Conservation (phyloP, 2,113 vertebrate species). For the Pycnonotus jocosus region DNA sequence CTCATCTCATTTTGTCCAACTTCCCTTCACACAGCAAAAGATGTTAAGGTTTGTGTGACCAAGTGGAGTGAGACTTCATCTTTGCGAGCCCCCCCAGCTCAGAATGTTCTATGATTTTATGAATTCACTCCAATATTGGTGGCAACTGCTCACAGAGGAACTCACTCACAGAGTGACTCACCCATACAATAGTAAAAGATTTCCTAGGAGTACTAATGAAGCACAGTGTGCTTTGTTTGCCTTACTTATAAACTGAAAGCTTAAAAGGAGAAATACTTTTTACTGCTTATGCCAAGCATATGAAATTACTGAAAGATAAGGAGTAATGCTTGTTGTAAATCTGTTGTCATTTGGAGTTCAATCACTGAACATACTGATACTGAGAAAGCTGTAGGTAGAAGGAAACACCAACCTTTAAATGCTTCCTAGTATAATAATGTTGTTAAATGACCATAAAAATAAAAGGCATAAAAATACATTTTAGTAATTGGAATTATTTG, state of each 20-base stretch:
- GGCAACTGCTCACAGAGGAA: not conserved
- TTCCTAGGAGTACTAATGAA: not conserved
- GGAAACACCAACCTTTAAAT: not conserved
- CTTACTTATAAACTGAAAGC: not conserved
- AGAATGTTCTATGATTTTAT: not conserved
- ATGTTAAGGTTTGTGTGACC: not conserved
- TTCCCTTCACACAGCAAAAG: not conserved
- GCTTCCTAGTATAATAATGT: not conserved
- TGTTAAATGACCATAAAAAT: not conserved
- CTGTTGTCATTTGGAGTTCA: not conserved
- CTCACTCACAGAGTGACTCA: not conserved
- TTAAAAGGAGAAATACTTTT: not conserved
- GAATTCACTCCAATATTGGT: not conserved
- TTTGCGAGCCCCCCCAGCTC: not conserved
- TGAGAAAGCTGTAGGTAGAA: not conserved
- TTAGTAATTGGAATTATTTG: not conserved
- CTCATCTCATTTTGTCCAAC: not conserved
- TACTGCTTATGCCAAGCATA: not conserved
- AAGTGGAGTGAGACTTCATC: not conserved
- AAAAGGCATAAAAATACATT: not conserved
- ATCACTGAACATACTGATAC: not conserved
- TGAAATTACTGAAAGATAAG: not conserved
- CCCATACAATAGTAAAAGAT: not conserved
- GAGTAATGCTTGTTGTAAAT: not conserved
- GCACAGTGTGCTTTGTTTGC: not conserved